phyloP scores from a whole-genome alignment of 2,797 vertebrate species.

The Periophthalmus magnuspinnatus region DNA sequence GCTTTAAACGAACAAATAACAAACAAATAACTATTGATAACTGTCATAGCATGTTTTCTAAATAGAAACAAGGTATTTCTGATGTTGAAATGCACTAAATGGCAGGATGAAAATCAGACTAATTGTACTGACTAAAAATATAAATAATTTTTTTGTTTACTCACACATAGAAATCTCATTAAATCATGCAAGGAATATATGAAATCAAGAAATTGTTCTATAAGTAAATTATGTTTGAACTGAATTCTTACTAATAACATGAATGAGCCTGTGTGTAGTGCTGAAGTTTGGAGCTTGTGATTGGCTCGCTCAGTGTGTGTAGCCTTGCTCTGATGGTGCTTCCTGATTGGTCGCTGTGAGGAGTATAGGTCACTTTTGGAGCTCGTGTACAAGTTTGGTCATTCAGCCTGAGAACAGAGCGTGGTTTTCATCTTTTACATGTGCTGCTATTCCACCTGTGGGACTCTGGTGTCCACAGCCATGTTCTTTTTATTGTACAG shows the following conservation, averaged over 20 bases:
- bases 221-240: not conserved
- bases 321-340: constrained; percentile 62
- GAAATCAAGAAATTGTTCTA: not conserved
- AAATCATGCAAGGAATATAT: not conserved
- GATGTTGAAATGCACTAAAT: too few species aligned
- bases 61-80: too few species aligned
- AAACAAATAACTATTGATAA: too few species aligned
- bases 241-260: not conserved
- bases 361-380: constrained; percentile 61
- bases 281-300: constrained; percentile 42
- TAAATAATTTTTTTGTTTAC: too few species aligned
- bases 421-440: constrained; percentile 68
- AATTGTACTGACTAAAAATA: too few species aligned
- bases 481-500: constrained; percentile 40
- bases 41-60: too few species aligned
- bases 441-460: constrained; percentile 50
- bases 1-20: too few species aligned
- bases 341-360: constrained; percentile 74
- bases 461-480: constrained; percentile 56
- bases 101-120: too few species aligned
- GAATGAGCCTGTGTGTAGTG: not conserved
- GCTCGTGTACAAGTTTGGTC: constrained; percentile 63
- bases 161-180: not conserved
- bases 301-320: constrained; percentile 67
- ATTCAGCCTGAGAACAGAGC: constrained; percentile 72